Base-by-base conservation (phyloP, 2,113 vertebrate genomes). In the Nettapus auritus region DNA sequence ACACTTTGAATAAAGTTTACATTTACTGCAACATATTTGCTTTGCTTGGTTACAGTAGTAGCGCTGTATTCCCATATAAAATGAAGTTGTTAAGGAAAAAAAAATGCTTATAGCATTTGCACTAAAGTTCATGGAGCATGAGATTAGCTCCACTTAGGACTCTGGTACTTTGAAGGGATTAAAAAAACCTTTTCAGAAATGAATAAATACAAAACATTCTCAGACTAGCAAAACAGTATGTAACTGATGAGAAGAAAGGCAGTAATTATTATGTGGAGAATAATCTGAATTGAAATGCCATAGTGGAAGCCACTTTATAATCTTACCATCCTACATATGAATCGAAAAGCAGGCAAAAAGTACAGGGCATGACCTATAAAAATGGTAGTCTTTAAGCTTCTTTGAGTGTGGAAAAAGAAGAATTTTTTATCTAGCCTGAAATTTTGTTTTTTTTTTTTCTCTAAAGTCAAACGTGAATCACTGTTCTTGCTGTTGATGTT, bases 51-150 rank as follows among this genome's bases (percentile, higher is more conserved):
- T 91, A 67, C 63, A 91, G 76, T 83, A 64, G 52, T 48, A 77
- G 67, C 42, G 17, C 75, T 80, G 59, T 88, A 38, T 91, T 94
- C 73, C 64, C 29, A 6, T 83, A 52, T 81, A 88, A 93, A 91
- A 94, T 91, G 75, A 93, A 91, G 91, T 80, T 88, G 63, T 89
- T 91, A 52, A 74, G 76, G 50, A 50, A 22, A 6, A 88, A 89
- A 71, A 83, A 89, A 79, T 0, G 1, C 87, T 88, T 69, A 36
- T 0, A 87, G 82, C 55, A 31, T 91, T 94, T 93, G 56, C 60
- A 29, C 69, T 93, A 5, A 94, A 93, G 90, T 90, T 96, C 94
- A 74, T 81, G 82, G 38, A 93, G 71, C 85, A 78, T 82, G 88
- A 91, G 91, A 91, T 73, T 73, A 71, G 75, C 89, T 86, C 26